Evolutionary conservation across 1,140 invertebrate genomes (phyloP).

Genomic region (Panulirus ornatus): DNA sequence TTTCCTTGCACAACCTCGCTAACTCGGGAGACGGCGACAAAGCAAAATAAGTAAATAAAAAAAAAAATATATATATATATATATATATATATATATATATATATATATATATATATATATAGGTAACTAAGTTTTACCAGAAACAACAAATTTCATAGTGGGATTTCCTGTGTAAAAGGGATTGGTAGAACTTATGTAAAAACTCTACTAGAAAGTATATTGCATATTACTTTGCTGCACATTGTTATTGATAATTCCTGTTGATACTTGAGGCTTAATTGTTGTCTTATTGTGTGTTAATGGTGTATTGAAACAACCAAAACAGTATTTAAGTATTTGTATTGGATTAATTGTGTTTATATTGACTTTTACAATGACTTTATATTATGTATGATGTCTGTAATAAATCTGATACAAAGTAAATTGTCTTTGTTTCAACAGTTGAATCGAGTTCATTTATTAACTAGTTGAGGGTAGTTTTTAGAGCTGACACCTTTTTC

Average conservation of each 20-base stretch:
- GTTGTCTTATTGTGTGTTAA: neutral
- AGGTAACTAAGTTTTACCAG: neutral
- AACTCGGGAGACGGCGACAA: too few species aligned
- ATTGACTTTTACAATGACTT: slow-evolving; percentile 24
- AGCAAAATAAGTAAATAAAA: too few species aligned
- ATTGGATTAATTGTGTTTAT: slow-evolving; percentile 33
- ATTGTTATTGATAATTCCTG: slow-evolving; percentile 9
- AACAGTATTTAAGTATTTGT: slow-evolving; percentile 17
- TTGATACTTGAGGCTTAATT: slow-evolving; percentile 4
- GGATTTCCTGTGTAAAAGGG: slow-evolving; percentile 3
- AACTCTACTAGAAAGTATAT: too few species aligned
- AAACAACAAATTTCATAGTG: neutral
- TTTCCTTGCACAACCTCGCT: too few species aligned
- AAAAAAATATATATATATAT: slow-evolving; percentile 26
- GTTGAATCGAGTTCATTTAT: too few species aligned
- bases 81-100: slow-evolving; percentile 32
- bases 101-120: slow-evolving; percentile 29
- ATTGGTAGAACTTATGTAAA: neutral
- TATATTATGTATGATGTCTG: slow-evolving; percentile 31
- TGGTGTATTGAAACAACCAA: neutral
- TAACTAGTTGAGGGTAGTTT: too few species aligned
- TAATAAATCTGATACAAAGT: slow-evolving; percentile 35
- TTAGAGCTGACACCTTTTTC: too few species aligned
- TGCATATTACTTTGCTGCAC: neutral
- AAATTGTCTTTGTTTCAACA: too few species aligned